phyloP scores from a whole-genome alignment of 2,797 vertebrate species.

The Brachyrhaphis roseni region DNA sequence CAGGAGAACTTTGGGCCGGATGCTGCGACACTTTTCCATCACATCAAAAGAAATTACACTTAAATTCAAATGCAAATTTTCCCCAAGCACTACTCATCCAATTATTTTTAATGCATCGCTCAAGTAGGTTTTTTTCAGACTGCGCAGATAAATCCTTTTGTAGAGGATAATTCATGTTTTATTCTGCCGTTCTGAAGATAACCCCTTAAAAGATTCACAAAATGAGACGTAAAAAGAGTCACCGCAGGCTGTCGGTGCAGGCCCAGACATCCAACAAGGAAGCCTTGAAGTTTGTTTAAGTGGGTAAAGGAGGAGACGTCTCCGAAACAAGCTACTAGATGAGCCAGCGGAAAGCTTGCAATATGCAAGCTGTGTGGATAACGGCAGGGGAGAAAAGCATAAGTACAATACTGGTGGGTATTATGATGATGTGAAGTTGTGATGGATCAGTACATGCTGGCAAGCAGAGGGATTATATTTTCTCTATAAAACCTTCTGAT shows the following conservation, averaged over 20 bases:
- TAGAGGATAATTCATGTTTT: slow-evolving; percentile 61
- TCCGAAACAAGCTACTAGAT: slow-evolving; percentile 51
- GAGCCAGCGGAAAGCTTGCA: slow-evolving; percentile 49
- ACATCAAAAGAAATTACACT: slow-evolving; percentile 58
- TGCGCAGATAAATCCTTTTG: slow-evolving; percentile 40
- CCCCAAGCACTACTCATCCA: slow-evolving; percentile 55
- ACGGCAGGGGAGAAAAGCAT: slow-evolving; percentile 7
- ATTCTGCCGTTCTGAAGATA: slow-evolving; percentile 54
- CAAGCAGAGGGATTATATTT: slow-evolving; percentile 2
- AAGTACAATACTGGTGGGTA: slow-evolving; percentile 1
- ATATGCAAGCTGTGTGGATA: slow-evolving; percentile 61
- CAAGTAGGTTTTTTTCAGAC: slow-evolving; percentile 37
- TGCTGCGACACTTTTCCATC: slow-evolving; percentile 35
- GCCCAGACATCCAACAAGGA: slow-evolving; percentile 44
- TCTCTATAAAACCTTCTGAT: background rate
- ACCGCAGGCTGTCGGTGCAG: slow-evolving; percentile 39
- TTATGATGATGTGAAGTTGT: background rate
- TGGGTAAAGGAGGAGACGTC: slow-evolving; percentile 48
- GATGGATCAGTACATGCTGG: background rate
- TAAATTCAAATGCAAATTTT: slow-evolving; percentile 59
- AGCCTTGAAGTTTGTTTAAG: slow-evolving; percentile 52
- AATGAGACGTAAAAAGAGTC: slow-evolving; percentile 45
- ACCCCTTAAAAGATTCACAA: slow-evolving; percentile 65
- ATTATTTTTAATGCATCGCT: slow-evolving; percentile 61
- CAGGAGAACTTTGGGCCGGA: slow-evolving; percentile 33